phyloP scores from a whole-genome alignment of 2,888 invertebrate genomes.

The Nasonovia ribisnigri region DNA sequence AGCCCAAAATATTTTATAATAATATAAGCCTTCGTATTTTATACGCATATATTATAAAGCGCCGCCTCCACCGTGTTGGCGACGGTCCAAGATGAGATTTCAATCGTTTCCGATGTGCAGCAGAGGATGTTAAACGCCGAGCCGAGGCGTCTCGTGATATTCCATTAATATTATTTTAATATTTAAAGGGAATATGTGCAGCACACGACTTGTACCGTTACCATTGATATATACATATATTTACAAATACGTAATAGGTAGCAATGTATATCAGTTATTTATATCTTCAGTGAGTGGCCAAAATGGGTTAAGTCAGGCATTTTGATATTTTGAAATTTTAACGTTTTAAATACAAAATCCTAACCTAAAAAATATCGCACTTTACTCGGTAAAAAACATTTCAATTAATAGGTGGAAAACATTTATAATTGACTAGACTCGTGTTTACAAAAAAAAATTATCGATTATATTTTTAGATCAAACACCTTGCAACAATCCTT shows the following conservation, averaged over 20 bases:
- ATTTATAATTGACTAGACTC: not conserved
- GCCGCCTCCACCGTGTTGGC: not conserved
- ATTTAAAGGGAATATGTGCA: not conserved
- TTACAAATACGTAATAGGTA: not conserved
- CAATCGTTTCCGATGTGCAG: not conserved
- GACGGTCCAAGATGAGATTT: not conserved
- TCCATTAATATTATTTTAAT: not conserved
- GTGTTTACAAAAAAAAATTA: not conserved
- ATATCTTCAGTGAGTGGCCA: not conserved
- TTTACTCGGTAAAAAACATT: not conserved
- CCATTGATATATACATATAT: not conserved
- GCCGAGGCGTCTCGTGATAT: not conserved
- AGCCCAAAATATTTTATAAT: not conserved
- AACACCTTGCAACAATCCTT: not conserved
- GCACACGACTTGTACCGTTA: not conserved
- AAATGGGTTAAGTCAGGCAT: not conserved
- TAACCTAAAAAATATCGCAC: not conserved
- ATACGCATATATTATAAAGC: not conserved
- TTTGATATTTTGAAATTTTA: not conserved
- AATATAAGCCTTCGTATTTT: not conserved
- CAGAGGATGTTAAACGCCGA: not conserved
- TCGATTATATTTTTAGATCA: not conserved
- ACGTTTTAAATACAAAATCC: not conserved
- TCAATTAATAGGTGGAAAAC: not conserved
- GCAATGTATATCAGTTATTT: not conserved